phyloP scores from a whole-genome alignment of 2,888 invertebrate genomes.

The Agrochola lota region DNA sequence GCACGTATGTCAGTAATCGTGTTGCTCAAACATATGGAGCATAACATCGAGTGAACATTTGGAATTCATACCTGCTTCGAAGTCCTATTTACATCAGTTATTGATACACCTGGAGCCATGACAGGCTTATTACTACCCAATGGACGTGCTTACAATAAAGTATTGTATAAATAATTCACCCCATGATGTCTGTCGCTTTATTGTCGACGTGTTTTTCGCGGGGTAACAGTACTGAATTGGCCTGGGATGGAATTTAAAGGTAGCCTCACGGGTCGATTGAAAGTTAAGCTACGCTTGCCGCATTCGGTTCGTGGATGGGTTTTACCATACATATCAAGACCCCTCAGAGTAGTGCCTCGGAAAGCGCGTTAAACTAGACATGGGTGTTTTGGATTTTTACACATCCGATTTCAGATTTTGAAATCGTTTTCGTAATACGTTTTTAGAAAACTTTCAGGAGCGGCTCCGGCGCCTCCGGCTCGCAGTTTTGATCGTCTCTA shows the following conservation, averaged over 20 bases:
- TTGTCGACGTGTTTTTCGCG: constrained; percentile 3
- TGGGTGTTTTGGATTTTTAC: too few species aligned
- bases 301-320: too few species aligned
- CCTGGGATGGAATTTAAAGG: constrained; percentile 7
- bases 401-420: too few species aligned
- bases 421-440: too few species aligned
- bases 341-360: too few species aligned
- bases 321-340: too few species aligned
- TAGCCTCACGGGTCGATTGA: too few species aligned
- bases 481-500: too few species aligned
- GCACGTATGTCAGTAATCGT: background rate
- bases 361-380: too few species aligned
- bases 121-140: constrained; percentile 15
- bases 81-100: constrained; percentile 26
- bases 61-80: background rate
- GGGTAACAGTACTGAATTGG: background rate
- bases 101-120: constrained; percentile 19
- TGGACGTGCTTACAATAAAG: constrained; percentile 15
- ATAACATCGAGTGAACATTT: background rate
- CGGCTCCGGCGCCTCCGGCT: too few species aligned
- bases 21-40: background rate
- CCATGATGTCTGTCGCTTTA: background rate
- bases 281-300: too few species aligned
- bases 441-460: too few species aligned
- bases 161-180: constrained; percentile 26